Evolutionary conservation across 2,113 vertebrate species (phyloP).

Genomic region (Chamaea fasciata): DNA sequence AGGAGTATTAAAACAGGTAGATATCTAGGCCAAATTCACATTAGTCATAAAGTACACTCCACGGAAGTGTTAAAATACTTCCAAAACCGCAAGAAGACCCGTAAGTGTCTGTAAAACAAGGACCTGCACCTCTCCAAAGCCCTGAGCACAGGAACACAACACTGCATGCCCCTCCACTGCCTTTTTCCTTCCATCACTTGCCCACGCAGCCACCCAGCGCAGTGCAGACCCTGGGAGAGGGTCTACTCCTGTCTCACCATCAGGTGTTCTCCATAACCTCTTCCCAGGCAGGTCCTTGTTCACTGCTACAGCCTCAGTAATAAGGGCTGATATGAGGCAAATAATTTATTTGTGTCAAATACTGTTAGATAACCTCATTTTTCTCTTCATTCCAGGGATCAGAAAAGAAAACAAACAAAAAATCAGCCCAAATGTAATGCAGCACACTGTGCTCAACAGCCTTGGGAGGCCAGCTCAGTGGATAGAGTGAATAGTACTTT

Average conservation of each 20-base stretch:
- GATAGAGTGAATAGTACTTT: neutral
- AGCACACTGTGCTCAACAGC: neutral
- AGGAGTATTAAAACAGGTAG: neutral
- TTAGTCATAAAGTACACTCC: neutral
- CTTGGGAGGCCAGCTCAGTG: no score
- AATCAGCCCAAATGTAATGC: neutral
- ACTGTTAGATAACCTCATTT: neutral
- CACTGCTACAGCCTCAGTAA: neutral
- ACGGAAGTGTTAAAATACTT: neutral
- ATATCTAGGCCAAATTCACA: neutral
- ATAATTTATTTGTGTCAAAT: neutral
- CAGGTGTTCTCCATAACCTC: neutral
- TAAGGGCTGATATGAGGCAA: no score
- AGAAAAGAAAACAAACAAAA: neutral
- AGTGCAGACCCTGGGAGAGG: neutral
- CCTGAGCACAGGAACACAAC: neutral
- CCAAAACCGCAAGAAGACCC: neutral
- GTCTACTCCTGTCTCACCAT: neutral
- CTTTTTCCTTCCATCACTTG: neutral
- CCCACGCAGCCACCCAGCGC: fast-evolving
- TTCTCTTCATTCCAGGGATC: neutral
- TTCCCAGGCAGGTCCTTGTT: neutral
- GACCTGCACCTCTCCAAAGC: neutral
- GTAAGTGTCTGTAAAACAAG: fast-evolving
- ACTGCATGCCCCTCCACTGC: neutral